phyloP scores from a whole-genome alignment of 2,888 invertebrate genomes.

The Candidula unifasciata region DNA sequence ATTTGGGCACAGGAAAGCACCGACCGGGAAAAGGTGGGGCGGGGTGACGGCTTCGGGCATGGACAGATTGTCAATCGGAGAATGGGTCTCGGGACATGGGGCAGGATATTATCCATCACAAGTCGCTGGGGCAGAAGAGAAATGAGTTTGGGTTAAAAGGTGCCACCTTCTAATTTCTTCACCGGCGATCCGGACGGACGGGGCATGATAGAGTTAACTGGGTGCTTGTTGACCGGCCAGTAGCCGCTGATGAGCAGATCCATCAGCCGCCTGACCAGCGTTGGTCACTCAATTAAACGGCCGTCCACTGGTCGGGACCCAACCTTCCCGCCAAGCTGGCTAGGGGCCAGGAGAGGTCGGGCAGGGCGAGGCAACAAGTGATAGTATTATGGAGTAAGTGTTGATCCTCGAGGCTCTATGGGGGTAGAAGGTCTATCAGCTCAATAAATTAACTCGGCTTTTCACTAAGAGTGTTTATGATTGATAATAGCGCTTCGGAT shows the following conservation, averaged over 20 bases:
- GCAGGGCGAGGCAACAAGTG: conserved; percentile 36
- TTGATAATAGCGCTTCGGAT: neutral
- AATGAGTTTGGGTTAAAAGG: conserved; percentile 47
- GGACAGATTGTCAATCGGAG: conserved; percentile 29
- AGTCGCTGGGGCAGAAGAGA: conserved; percentile 33
- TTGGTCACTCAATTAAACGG: conserved; percentile 36
- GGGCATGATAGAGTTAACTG: conserved; percentile 37
- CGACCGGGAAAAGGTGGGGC: neutral
- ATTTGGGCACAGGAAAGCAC: neutral
- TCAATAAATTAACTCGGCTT: neutral
- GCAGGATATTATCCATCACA: conserved; percentile 32
- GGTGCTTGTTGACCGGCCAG: conserved; percentile 39
- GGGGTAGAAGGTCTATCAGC: neutral
- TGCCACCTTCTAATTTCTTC: conserved; percentile 44
- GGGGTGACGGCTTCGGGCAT: neutral
- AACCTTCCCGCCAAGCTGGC: conserved; percentile 32
- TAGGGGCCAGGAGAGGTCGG: conserved; percentile 47
- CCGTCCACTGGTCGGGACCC: conserved; percentile 47
- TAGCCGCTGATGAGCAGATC: conserved; percentile 35
- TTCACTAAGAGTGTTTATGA: neutral
- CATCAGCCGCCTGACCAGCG: conserved; percentile 19
- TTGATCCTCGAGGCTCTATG: conserved; percentile 5
- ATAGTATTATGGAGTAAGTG: conserved; percentile 50
- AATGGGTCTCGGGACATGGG: conserved; percentile 11
- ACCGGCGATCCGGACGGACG: conserved; percentile 11